phyloP scores from a whole-genome alignment of 2,113 vertebrate genomes.

The Oncorhynchus clarkii region DNA sequence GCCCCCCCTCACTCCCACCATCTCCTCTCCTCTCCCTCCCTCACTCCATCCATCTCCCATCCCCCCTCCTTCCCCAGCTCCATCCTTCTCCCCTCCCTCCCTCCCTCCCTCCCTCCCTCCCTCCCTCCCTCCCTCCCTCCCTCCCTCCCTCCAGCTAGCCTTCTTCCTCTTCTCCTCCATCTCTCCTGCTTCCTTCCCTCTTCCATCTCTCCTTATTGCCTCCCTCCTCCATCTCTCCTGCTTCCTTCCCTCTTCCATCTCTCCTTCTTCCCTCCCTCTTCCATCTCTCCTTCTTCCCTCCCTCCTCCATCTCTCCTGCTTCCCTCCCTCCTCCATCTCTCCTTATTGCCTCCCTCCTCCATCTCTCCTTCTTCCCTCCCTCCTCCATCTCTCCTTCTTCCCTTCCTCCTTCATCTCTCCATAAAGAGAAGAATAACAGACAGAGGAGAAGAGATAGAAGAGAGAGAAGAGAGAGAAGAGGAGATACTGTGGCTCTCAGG shows the following conservation, averaged over 20 bases:
- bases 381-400: background rate
- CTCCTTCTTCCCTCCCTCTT: background rate
- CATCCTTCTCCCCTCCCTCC: background rate
- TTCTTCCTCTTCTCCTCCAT: rapidly evolving
- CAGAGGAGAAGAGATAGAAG: background rate
- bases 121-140: no score
- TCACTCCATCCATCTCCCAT: rapidly evolving
- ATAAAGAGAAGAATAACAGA: background rate
- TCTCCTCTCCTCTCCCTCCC: no score
- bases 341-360: no score
- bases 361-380: no score
- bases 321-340: no score
- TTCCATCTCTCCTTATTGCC: no score
- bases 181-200: background rate
- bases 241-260: background rate
- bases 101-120: background rate
- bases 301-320: background rate
- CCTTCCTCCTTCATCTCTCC: background rate
- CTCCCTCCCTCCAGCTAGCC: no score
- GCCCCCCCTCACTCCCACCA: rapidly evolving
- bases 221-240: no score
- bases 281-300: background rate
- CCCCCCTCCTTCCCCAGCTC: no score
- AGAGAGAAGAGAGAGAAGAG: background rate
- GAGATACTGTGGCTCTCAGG: conserved; percentile 15